A percentile compares a stretch with the other conserved stretches of the same genome.
phyloP scores from a whole-genome alignment of 30 jellyfish, hydroid and myxozoan genomes.

The Kudoa iwatai region DNA sequence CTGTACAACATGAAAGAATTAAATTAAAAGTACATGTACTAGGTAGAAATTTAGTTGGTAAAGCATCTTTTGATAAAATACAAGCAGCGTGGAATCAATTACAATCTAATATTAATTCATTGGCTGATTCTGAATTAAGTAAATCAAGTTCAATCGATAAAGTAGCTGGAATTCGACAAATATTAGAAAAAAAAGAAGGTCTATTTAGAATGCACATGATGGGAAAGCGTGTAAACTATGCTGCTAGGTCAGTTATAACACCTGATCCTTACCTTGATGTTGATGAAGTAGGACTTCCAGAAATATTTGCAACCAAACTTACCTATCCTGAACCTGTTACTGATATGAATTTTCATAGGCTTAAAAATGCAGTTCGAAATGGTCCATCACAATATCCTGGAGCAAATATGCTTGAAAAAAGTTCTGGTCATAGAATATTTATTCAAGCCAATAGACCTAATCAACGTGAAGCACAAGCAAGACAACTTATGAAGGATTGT shows the following conservation, averaged over 20 bases:
- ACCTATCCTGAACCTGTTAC: conserved; percentile 84
- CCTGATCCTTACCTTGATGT: conserved; percentile 82
- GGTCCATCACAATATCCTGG: conserved; percentile 93
- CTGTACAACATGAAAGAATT: not conserved
- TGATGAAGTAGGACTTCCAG: conserved; percentile 92
- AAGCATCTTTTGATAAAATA: conserved; percentile 5
- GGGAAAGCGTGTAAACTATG: conserved; percentile 91
- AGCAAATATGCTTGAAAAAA: conserved; percentile 60
- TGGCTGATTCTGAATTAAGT: conserved; percentile 39
- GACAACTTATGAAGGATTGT: conserved; percentile 20
- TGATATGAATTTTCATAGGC: conserved; percentile 30
- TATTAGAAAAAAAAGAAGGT: conserved; percentile 83
- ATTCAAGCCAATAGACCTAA: conserved; percentile 11
- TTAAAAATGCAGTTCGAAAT: conserved; percentile 16
- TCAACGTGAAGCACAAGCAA: conserved; percentile 62
- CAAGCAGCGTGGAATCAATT: conserved; percentile 27
- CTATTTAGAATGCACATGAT: conserved; percentile 81
- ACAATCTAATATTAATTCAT: conserved; percentile 20
- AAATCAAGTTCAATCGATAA: conserved; percentile 10
- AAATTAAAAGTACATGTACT: too few species aligned
- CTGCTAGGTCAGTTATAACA: conserved; percentile 85
- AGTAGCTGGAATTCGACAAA: conserved; percentile 65
- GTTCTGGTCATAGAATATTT: conserved; percentile 15
- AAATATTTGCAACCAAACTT: conserved; percentile 60
- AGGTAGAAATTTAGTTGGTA: not conserved